Base-by-base conservation (phyloP, 2,113 vertebrate genomes). In the Orthochromis malagaraziensis region DNA sequence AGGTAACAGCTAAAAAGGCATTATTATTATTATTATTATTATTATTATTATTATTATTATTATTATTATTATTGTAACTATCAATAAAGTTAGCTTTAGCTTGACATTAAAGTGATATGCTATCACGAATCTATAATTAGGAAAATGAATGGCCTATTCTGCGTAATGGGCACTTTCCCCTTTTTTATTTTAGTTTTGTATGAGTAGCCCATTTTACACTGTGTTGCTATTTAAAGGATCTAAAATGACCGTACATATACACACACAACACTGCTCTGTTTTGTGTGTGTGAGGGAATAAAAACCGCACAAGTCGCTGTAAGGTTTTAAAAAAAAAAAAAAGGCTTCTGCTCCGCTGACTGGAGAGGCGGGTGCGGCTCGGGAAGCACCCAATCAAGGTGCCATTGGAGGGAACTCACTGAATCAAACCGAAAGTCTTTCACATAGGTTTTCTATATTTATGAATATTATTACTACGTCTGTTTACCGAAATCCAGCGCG, bases 341-440 rank as follows among this genome's bases (percentile, higher is more conserved):
- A 11, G 68, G 75, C n/a, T 63, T 65, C 12, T 38, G 53, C 53
- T 4, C 79, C 63, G 13, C 35, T 47, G 31, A 4, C 17, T 38
- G 11, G 6, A 8, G 47, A 26, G 5, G 26, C 2, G 82, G 88
- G 92, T 84, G 86, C 83, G 57, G 87, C 33, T 58, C 29, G 10
- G 11, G 47, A 35, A 81, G 79, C 89, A 10, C 85, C 35, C 29
- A 35, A 14, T 6, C 38, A 60, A 85, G 65, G 82, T 92, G 87
- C 63, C 82, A 8, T 7, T 17, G 4, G 14, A n/a, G 58, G 49
- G 5, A 9, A 7, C 40, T 14, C 6, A 5, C 40, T 77, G 19
- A 31, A 19, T 51, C n/a, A 12, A 17, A 40, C 14, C 3, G 14
- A 13, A 13, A 16, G 29, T 45, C 9, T 26, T 55, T 54, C 63